Evolutionary conservation across 1,140 invertebrate genomes (phyloP).

Genomic region (Drosophila burlai): DNA sequence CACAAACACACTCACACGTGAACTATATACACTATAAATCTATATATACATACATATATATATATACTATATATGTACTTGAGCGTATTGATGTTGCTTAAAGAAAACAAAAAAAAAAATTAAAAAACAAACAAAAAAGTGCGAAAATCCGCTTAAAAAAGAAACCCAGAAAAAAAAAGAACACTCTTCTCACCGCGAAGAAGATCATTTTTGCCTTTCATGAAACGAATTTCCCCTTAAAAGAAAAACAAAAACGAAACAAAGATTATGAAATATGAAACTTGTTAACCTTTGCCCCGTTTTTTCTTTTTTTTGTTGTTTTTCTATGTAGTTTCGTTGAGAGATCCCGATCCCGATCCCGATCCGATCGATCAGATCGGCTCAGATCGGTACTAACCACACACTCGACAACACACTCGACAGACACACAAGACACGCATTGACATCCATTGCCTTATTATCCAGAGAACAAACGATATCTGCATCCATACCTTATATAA

Average conservation of each 20-base stretch:
- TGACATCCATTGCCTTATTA: conserved; percentile 78
- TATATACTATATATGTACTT: conserved; percentile 75
- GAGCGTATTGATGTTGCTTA: conserved; percentile 74
- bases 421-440: conserved; percentile 32
- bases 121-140: conserved; percentile 17
- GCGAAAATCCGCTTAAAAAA: conserved; percentile 1
- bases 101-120: conserved; percentile 47
- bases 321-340: conserved; percentile 11
- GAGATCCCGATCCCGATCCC: too few relatives aligned
- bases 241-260: conserved; percentile 11
- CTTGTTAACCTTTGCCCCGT: conserved; percentile 41
- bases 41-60: conserved; percentile 63
- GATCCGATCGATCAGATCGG: conserved; percentile 12
- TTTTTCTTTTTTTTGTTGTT: conserved; percentile 11
- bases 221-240: conserved; percentile 48
- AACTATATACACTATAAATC: conserved; percentile 57
- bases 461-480: conserved; percentile 60
- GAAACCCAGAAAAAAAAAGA: conserved; percentile 11
- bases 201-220: conserved; percentile 51
- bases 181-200: conserved; percentile 38
- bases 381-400: conserved; percentile 16
- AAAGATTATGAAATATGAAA: conserved; percentile 32
- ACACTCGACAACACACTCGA: neutral
- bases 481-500: conserved; percentile 59
- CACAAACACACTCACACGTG: conserved; percentile 53